A percentile compares a stretch with the other conserved stretches of the same genome.
These are phyloP conservation scores for Fragum whitleyi DNA, from an alignment of 2,888 invertebrate species.

Conservation along the genomic window DNA sequence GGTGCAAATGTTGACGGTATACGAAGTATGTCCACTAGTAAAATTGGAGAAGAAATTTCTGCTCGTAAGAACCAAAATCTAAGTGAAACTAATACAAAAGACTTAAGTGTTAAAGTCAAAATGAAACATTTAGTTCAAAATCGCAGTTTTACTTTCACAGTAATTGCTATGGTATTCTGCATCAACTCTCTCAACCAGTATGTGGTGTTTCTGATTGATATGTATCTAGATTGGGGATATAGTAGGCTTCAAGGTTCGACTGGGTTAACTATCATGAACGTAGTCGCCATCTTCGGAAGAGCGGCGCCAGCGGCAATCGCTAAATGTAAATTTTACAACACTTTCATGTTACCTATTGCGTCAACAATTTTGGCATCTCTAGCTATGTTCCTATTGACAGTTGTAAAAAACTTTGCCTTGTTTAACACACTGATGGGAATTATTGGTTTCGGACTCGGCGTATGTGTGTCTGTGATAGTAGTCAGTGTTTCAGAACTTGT, in stretches of 20 bases:
- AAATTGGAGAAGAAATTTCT: not conserved
- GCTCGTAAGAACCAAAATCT: not conserved
- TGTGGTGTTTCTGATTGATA: not conserved
- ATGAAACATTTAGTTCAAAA: not conserved
- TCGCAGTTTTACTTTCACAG: not conserved
- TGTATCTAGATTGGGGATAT: not conserved
- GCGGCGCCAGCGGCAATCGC: not conserved
- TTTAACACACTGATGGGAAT: not conserved
- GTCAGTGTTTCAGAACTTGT: conserved; percentile 5
- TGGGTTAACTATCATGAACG: not conserved
- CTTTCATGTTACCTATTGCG: not conserved
- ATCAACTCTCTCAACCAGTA: not conserved
- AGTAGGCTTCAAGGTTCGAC: not conserved
- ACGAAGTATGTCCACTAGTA: not conserved
- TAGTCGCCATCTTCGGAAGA: not conserved
- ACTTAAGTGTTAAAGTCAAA: not conserved
- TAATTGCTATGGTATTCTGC: not conserved
- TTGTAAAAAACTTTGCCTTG: not conserved
- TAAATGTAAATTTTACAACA: not conserved
- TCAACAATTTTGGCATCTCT: not conserved
- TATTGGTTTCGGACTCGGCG: conserved; percentile 2
- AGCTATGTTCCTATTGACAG: not conserved
- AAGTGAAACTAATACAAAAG: not conserved
- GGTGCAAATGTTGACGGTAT: not conserved
- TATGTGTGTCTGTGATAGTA: not conserved